These are phyloP conservation scores for Petrophora chlorosata DNA, from an alignment of 2,888 invertebrate species.

Conservation along the genomic window DNA sequence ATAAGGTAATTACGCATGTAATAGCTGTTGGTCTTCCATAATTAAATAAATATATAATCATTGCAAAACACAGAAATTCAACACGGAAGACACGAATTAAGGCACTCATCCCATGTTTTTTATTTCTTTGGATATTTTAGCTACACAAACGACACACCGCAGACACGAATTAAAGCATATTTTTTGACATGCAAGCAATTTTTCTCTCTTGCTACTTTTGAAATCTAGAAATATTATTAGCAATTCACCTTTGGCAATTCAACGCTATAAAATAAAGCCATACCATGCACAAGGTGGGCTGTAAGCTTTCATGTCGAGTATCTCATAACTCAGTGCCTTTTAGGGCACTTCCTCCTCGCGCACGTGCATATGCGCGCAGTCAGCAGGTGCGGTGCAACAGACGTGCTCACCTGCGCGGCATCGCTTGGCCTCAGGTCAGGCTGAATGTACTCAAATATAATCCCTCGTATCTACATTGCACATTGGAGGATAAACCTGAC, in stretches of 20 bases:
- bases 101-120: no score
- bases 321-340: conserved; percentile 30
- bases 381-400: conserved; percentile 38
- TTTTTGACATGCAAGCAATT: no score
- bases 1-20: no score
- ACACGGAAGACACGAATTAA: no score
- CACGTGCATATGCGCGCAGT: conserved; percentile 35
- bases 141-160: no score
- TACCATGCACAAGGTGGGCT: conserved; percentile 10
- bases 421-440: not conserved
- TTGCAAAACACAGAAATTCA: no score
- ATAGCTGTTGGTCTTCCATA: no score
- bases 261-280: not conserved
- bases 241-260: not conserved
- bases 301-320: conserved; percentile 12
- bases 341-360: conserved; percentile 35
- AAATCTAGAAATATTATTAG: no score
- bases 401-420: conserved; percentile 30
- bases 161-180: no score
- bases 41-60: no score
- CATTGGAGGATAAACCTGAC: not conserved
- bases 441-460: conserved; percentile 3
- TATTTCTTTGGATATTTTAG: no score
- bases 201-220: no score
- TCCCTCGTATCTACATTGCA: not conserved